phyloP scores from a whole-genome alignment of 2,888 invertebrate species.

The Tetanocera ferruginea region DNA sequence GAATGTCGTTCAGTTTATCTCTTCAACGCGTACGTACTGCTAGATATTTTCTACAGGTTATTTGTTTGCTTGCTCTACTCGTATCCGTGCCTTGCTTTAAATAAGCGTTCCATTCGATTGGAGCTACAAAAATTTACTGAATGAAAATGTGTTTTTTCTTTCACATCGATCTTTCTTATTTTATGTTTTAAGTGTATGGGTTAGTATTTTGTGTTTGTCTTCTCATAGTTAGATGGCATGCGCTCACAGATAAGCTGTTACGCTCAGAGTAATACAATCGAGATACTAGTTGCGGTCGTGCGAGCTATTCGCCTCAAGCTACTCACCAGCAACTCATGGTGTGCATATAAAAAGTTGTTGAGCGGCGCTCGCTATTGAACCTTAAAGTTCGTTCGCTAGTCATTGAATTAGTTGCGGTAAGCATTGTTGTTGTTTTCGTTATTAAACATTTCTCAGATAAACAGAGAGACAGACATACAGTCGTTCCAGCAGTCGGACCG shows the following conservation, averaged over 20 bases:
- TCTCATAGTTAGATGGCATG: background rate
- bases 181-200: slow-evolving; percentile 37
- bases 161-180: slow-evolving; percentile 60
- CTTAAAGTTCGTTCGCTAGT: background rate
- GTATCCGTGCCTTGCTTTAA: slow-evolving; percentile 6
- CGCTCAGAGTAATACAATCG: background rate
- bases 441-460: slow-evolving; percentile 5
- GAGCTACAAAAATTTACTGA: slow-evolving; percentile 63
- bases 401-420: slow-evolving; percentile 7
- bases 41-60: background rate
- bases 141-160: slow-evolving; percentile 66
- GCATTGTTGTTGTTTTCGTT: slow-evolving; percentile 36
- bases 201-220: background rate
- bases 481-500: background rate
- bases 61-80: background rate
- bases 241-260: background rate
- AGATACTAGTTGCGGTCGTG: background rate
- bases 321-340: background rate
- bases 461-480: slow-evolving; percentile 37
- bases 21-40: background rate
- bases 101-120: slow-evolving; percentile 55
- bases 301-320: background rate
- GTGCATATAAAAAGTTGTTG: background rate
- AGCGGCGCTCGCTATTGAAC: background rate
- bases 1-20: slow-evolving; percentile 3